phyloP scores from a whole-genome alignment of 2,113 vertebrate genomes.

The Polyodon spathula region DNA sequence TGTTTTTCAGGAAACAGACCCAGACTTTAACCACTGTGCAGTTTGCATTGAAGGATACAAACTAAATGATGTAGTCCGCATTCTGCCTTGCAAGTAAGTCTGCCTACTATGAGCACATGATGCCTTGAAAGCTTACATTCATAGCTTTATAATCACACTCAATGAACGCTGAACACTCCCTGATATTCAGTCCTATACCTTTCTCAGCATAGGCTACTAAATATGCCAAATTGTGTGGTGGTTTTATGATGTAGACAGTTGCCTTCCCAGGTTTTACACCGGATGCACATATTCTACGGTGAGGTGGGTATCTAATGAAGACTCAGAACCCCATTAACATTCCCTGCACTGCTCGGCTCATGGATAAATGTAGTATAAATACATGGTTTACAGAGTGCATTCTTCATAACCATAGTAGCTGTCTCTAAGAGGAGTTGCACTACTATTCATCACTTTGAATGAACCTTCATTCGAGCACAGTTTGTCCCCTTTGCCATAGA shows the following conservation, averaged over 20 bases:
- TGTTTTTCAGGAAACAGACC: slow-evolving; percentile 80
- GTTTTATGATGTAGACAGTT: too few relatives aligned
- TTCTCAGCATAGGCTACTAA: too few relatives aligned
- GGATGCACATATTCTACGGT: too few relatives aligned
- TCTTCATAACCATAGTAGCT: neutral
- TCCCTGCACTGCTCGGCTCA: neutral
- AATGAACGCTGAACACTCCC: too few relatives aligned
- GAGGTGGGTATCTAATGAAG: neutral
- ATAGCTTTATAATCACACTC: too few relatives aligned
- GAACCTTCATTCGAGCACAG: neutral
- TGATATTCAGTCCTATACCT: too few relatives aligned
- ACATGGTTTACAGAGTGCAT: neutral
- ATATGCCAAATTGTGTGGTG: too few relatives aligned
- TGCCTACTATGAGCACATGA: neutral
- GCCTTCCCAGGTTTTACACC: too few relatives aligned
- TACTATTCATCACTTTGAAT: neutral
- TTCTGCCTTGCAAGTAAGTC: slow-evolving; percentile 96
- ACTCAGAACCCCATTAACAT: neutral
- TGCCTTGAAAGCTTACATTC: too few relatives aligned
- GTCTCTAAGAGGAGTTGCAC: neutral
- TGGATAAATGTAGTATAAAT: neutral
- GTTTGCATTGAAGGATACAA: slow-evolving; percentile 97
- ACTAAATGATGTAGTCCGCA: slow-evolving; percentile 88
- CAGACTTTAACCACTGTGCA: slow-evolving; percentile 95
- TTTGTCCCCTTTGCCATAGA: too few relatives aligned